Conservation (phyloP, 2,113 vertebrate species). For the Zosterops japonicus region DNA sequence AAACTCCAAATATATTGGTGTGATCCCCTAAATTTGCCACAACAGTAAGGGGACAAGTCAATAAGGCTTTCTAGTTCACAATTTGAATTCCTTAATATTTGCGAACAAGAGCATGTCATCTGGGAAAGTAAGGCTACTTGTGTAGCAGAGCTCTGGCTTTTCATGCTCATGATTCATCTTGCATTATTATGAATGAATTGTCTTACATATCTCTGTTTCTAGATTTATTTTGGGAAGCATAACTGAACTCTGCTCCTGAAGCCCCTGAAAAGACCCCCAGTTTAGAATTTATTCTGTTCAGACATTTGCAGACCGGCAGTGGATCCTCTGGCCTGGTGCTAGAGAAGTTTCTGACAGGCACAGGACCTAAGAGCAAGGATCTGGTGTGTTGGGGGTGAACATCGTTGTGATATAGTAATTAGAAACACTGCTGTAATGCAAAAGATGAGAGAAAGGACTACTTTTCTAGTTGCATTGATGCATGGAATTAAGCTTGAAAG, state of each 20-base stretch:
- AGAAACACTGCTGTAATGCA: fast-evolving
- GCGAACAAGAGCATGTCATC: neutral
- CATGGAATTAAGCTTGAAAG: neutral
- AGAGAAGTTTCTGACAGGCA: neutral
- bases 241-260: neutral
- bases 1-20: neutral
- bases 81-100: neutral
- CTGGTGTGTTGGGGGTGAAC: neutral
- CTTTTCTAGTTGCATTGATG: neutral
- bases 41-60: neutral
- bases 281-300: neutral
- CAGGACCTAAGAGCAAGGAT: neutral
- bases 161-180: neutral
- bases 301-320: neutral
- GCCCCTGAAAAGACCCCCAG: neutral
- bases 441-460: neutral
- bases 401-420: neutral
- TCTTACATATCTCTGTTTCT: neutral
- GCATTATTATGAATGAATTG: neutral
- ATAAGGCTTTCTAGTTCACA: neutral
- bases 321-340: neutral
- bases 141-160: neutral
- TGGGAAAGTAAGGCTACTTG: neutral
- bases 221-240: neutral
- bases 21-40: neutral